Evolutionary conservation across 2,113 vertebrate genomes (phyloP).

Genomic region (Pterocles orientalis): DNA sequence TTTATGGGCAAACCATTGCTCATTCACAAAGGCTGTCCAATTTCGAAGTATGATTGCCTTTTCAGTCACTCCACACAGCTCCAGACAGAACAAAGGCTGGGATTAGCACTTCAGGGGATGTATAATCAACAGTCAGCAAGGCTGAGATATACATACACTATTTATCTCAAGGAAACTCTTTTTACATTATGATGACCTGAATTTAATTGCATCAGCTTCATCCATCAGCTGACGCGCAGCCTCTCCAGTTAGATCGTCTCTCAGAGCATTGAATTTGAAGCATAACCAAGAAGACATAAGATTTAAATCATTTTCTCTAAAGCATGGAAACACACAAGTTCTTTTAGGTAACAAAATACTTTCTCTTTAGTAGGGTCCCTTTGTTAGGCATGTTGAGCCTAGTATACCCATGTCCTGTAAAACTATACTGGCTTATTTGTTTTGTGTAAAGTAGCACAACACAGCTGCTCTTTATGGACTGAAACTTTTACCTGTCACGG

Average conservation of each 20-base stretch:
- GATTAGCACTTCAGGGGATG: not conserved
- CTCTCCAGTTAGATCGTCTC: conserved; percentile 30
- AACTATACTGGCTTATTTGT: conserved; percentile 46
- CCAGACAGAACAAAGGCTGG: not conserved
- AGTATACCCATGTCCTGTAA: conserved; percentile 47
- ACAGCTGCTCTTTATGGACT: conserved; percentile 26
- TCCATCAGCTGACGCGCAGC: conserved; percentile 51
- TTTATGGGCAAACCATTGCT: not conserved
- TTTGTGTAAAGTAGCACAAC: conserved; percentile 56
- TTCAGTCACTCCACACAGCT: conserved; percentile 3
- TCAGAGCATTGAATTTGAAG: conserved; percentile 32
- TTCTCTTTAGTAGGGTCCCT: conserved; percentile 41
- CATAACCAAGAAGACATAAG: conserved; percentile 31
- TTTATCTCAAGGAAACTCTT: conserved; percentile 51
- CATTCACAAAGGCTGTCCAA: not conserved
- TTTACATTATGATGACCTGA: conserved; percentile 21
- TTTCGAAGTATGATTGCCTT: conserved; percentile 24
- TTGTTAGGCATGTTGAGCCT: conserved; percentile 37
- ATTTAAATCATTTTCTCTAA: conserved; percentile 57
- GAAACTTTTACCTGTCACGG: conserved; percentile 48
- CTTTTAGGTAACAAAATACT: conserved; percentile 28
- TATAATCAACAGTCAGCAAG: not conserved
- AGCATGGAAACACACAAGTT: conserved; percentile 19
- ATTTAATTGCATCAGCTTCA: conserved; percentile 59
- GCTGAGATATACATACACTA: conserved; percentile 17